Evolutionary conservation across 2,888 invertebrate genomes (phyloP).

Genomic region (Eutolmus rufibarbis): DNA sequence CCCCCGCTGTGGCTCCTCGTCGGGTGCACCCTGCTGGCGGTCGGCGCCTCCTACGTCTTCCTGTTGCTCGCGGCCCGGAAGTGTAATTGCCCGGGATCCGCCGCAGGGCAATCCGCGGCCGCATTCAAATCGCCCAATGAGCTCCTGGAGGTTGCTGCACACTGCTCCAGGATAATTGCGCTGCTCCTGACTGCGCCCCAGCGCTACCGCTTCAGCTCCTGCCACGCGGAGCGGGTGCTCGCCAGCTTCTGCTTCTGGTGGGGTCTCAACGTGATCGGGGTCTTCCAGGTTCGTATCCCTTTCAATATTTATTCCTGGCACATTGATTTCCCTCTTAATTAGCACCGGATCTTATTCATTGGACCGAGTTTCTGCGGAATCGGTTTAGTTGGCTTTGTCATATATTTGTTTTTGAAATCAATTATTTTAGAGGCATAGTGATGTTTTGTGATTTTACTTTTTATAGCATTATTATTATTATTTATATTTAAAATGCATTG

Average conservation of each 20-base stretch:
- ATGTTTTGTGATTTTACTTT: too few species aligned
- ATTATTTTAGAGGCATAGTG: not conserved
- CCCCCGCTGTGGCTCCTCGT: constrained; percentile 42
- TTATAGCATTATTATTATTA: too few species aligned
- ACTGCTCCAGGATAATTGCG: constrained; percentile 46
- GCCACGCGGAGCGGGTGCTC: constrained; percentile 45
- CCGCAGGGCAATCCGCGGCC: not conserved
- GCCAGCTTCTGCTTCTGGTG: constrained; percentile 45
- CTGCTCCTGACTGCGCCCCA: constrained; percentile 45
- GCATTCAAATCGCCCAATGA: constrained; percentile 40
- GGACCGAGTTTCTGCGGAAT: not conserved
- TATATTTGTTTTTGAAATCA: not conserved
- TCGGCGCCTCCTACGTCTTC: constrained; percentile 34
- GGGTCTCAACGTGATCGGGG: constrained; percentile 48
- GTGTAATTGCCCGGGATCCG: not conserved
- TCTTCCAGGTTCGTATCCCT: constrained; percentile 46
- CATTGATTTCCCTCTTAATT: not conserved
- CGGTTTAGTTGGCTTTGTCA: not conserved
- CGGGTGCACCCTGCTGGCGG: constrained; percentile 34
- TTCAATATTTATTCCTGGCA: not conserved
- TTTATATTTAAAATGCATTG: too few species aligned
- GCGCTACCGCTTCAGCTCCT: constrained; percentile 40
- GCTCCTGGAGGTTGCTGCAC: constrained; percentile 24
- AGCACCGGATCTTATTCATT: too few species aligned
- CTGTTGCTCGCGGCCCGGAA: constrained; percentile 37